Evolutionary conservation across 2,888 invertebrate genomes (phyloP).

Genomic region (Therioaphis trifolii): DNA sequence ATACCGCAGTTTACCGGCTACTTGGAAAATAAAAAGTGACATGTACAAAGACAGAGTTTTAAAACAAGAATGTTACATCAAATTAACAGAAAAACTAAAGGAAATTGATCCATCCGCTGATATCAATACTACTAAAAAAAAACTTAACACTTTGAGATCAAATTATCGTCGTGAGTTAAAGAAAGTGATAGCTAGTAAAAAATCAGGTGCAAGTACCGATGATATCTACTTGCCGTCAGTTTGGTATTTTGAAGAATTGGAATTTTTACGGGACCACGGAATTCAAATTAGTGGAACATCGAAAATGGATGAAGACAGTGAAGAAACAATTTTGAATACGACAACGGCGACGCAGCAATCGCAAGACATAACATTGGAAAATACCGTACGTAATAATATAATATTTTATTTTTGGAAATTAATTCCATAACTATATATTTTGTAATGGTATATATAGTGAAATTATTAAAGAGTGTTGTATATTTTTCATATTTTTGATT

Average conservation of each 20-base stretch:
- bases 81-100: slow-evolving; percentile 25
- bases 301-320: slow-evolving; percentile 30
- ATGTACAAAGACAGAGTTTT: slow-evolving; percentile 27
- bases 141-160: slow-evolving; percentile 49
- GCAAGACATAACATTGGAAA: slow-evolving; percentile 31
- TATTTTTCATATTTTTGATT: slow-evolving; percentile 11
- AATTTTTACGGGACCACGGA: slow-evolving; percentile 38
- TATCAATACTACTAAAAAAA: slow-evolving; percentile 37
- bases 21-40: slow-evolving; percentile 28
- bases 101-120: slow-evolving; percentile 39
- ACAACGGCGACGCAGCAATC: slow-evolving; percentile 20
- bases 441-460: too few species aligned
- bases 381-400: slow-evolving; percentile 16
- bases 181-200: slow-evolving; percentile 28
- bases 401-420: slow-evolving; percentile 23
- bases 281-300: slow-evolving; percentile 34
- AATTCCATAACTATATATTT: slow-evolving; percentile 4
- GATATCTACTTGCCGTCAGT: slow-evolving; percentile 35
- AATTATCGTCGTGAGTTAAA: slow-evolving; percentile 47
- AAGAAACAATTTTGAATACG: slow-evolving; percentile 19
- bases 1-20: slow-evolving; percentile 28
- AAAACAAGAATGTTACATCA: slow-evolving; percentile 16
- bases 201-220: slow-evolving; percentile 22
- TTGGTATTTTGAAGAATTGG: slow-evolving; percentile 39
- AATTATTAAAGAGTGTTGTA: slow-evolving; percentile 14